Base-by-base conservation (phyloP, 2,113 vertebrate genomes). In the Pyrgilauda ruficollis region DNA sequence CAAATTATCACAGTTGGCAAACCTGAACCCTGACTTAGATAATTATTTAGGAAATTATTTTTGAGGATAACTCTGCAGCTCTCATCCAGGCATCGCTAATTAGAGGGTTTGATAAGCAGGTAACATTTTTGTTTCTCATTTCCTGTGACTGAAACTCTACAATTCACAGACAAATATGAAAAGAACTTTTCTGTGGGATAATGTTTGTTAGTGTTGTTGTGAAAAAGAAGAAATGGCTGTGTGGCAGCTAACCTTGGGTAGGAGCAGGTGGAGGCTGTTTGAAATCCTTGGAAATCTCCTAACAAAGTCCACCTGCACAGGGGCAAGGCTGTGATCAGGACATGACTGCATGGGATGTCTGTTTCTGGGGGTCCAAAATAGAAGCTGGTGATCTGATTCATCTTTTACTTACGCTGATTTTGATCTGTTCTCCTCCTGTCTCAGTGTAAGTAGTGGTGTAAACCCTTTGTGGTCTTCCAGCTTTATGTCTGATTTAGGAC, bases 201-300 rank as follows among this genome's bases (percentile, higher is more conserved):
- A 75, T 39, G 26, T n/a, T 44, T 35, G 31, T 20, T 39, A 16
- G 13, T 2, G 2, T 4, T 3, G 1, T 3, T 49, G 16, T 39
- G 22, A 43, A 33, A 89, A 70, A 63, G 16, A 77, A 56, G 82
- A 69, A 69, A 81, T 28, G 4, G 0, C 17, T 0, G 0, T 78
- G 13, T 44, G 26, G 53, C 72, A 75, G 44, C 31, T 78, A 31
- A 55, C 31, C 37, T 66, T 77, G 20, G 47, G 22, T 68, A 67
- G 44, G 15, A 87, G 30, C 55, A 67, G 24, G 56, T 81, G 52
- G 30, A 81, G 47, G n/a, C 73, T 56, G 33, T 47, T 76, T 80
- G 92, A 77, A 80, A 58, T 19, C 23, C 28, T 33, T 84, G 52
- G 19, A 90, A 64, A 78, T 46, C 15, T 22, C 55, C 77, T 77